phyloP scores from a whole-genome alignment of 2,797 vertebrate genomes.

The Pyrrhura leucotis region DNA sequence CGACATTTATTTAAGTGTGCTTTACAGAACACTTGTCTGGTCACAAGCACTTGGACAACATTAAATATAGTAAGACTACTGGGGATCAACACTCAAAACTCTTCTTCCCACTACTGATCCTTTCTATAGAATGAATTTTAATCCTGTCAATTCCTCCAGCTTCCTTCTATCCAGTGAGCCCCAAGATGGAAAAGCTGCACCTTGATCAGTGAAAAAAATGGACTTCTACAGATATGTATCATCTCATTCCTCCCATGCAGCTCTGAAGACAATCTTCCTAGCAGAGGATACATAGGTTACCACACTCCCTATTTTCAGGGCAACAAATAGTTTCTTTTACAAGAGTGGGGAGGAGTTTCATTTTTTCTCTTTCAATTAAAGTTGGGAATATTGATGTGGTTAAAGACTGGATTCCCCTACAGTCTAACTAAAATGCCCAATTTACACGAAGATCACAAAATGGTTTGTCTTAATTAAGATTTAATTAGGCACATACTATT shows the following conservation, averaged over 20 bases:
- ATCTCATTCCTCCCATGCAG: not conserved
- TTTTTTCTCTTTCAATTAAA: not conserved
- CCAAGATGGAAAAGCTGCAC: not conserved
- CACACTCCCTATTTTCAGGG: not conserved
- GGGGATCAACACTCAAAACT: not conserved
- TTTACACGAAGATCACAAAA: not conserved
- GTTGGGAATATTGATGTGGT: not conserved
- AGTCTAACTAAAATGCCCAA: not conserved
- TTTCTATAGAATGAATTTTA: not conserved
- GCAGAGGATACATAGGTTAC: not conserved
- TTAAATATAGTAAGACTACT: not conserved
- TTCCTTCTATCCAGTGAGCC: not conserved
- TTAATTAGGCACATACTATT: not conserved
- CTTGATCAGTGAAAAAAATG: not conserved
- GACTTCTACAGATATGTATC: not conserved
- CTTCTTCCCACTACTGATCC: not conserved
- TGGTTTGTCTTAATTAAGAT: not conserved
- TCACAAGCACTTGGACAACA: not conserved
- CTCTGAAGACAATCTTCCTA: not conserved
- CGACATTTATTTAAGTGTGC: not conserved
- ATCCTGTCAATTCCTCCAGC: not conserved
- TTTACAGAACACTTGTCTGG: not conserved
- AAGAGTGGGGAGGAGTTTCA: fast-evolving
- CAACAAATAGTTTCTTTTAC: not conserved
- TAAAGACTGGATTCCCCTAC: not conserved